Percentiles rank a stretch among this genome's conserved stretches.
phyloP scores from a whole-genome alignment of 2,797 vertebrate species.

The Neomorphus geoffroyi region DNA sequence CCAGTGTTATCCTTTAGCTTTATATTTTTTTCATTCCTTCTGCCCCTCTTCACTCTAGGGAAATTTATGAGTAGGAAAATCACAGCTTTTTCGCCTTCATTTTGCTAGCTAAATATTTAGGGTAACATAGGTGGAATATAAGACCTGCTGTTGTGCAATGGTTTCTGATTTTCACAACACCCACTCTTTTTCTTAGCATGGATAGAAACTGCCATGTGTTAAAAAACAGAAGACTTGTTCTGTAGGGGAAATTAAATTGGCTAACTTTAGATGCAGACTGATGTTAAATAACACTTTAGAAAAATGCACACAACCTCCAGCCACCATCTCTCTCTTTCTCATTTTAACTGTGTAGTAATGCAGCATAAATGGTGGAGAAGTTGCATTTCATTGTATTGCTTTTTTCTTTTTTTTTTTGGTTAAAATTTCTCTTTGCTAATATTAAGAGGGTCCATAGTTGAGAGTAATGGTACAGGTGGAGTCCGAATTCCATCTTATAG shows the following conservation, averaged over 20 bases:
- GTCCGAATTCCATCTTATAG: neutral
- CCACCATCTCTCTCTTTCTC: neutral
- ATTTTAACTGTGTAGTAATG: neutral
- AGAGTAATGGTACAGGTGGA: neutral
- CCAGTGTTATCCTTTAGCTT: neutral
- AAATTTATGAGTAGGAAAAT: neutral
- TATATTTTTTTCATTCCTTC: neutral
- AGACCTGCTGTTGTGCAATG: neutral
- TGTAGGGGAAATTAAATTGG: neutral
- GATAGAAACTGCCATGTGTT: neutral
- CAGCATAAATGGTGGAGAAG: neutral
- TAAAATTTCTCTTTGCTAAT: neutral
- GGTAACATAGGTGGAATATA: neutral
- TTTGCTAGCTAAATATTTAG: slow-evolving; percentile 35
- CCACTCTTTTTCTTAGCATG: neutral
- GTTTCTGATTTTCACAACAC: slow-evolving; percentile 28
- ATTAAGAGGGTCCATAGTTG: neutral
- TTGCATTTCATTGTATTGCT: neutral
- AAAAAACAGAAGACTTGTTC: neutral
- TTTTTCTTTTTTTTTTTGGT: neutral
- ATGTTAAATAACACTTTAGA: neutral
- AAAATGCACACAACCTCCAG: neutral
- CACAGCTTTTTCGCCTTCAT: slow-evolving; percentile 4
- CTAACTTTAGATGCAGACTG: neutral
- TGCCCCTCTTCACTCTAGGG: neutral